These are phyloP conservation scores for Abscondita cerata DNA, from an alignment of 2,888 invertebrate species.

Conservation along the genomic window DNA sequence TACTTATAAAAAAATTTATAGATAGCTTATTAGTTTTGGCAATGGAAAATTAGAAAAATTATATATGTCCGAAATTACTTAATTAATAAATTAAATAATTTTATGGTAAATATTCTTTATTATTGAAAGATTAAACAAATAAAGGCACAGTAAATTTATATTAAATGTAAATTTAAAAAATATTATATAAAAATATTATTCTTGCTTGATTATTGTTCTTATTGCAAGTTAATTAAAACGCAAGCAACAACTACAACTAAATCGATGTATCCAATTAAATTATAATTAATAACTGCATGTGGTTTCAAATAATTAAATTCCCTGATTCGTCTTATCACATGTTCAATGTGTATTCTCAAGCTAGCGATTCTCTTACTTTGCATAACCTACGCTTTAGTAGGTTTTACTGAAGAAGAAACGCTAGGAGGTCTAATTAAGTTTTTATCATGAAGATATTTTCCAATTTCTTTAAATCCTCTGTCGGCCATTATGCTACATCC, in stretches of 20 bases:
- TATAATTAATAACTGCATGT: conserved; percentile 27
- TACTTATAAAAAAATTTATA: too few species aligned
- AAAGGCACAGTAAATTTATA: too few species aligned
- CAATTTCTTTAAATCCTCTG: conserved; percentile 27
- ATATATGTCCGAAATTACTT: too few species aligned
- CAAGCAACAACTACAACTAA: conserved; percentile 20
- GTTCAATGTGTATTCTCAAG: conserved; percentile 19
- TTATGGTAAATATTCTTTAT: too few species aligned
- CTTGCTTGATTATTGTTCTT: too few species aligned
- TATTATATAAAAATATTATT: too few species aligned
- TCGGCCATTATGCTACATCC: conserved; percentile 20
- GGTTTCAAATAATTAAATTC: conserved; percentile 27
- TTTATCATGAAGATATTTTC: conserved; percentile 1
- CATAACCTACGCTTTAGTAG: conserved; percentile 17
- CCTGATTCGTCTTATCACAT: conserved; percentile 27
- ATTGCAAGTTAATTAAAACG: conserved; percentile 32
- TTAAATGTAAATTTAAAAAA: too few species aligned
- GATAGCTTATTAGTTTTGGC: too few species aligned
- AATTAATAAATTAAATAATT: too few species aligned
- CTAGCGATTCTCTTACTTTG: conserved; percentile 15
- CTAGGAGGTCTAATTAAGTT: conserved; percentile 24
- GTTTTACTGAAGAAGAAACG: conserved; percentile 7
- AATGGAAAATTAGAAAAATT: too few species aligned
- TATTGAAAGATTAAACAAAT: too few species aligned
- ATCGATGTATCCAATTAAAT: conserved; percentile 20